Conservation (phyloP, 2,113 vertebrate genomes). For the Antigone vipio region DNA sequence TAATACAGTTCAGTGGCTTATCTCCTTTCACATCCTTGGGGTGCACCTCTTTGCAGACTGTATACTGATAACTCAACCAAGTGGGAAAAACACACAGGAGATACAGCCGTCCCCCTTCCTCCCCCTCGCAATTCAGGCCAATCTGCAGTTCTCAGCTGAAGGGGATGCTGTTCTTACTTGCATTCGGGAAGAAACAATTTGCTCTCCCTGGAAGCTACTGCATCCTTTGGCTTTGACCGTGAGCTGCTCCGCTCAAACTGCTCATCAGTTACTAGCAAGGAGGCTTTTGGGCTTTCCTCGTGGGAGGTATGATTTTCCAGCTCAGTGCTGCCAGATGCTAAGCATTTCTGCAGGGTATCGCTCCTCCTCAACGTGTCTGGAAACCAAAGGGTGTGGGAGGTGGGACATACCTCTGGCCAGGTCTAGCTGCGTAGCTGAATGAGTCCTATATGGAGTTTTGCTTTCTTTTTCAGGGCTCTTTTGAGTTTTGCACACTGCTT, state of each 20-base stretch:
- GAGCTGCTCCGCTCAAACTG: not conserved
- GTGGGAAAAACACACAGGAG: constrained; percentile 8
- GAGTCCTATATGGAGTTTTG: not conserved
- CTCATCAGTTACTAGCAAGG: not conserved
- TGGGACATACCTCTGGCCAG: not conserved
- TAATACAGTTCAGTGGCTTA: constrained; percentile 38
- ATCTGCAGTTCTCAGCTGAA: not conserved
- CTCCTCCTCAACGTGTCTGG: not conserved
- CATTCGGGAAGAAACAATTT: not conserved
- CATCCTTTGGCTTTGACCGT: not conserved
- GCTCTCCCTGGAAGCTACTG: not conserved
- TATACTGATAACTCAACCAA: not conserved
- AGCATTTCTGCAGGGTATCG: not conserved
- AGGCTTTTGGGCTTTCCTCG: not conserved
- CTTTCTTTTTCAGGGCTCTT: not conserved
- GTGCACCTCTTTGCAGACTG: constrained; percentile 37
- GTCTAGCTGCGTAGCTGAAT: not conserved
- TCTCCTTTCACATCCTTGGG: constrained; percentile 36
- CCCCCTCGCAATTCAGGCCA: not conserved
- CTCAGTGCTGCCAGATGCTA: not conserved
- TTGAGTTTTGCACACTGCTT: not conserved
- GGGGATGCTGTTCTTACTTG: not conserved
- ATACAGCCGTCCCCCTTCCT: not conserved
- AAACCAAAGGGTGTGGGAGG: not conserved
- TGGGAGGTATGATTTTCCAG: not conserved